These are phyloP conservation scores for Coilia nasus DNA, from an alignment of 2,797 vertebrate species.

Conservation along the genomic window DNA sequence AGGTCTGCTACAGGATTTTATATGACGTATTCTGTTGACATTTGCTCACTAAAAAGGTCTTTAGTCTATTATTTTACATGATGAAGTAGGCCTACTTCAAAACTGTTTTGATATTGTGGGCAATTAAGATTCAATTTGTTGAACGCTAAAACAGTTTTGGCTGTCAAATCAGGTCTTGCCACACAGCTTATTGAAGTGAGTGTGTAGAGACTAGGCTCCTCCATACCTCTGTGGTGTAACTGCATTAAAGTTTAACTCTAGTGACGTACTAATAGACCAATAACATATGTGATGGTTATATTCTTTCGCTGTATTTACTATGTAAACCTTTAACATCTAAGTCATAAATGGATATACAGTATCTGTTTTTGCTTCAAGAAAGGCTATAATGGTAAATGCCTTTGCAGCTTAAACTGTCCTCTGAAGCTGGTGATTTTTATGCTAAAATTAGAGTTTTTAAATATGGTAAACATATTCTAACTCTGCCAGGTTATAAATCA, in stretches of 20 bases:
- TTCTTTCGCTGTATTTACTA: conserved; percentile 40
- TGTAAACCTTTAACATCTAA: conserved; percentile 45
- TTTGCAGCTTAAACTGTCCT: not conserved
- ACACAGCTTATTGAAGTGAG: not conserved
- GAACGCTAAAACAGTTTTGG: not conserved
- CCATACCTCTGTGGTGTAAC: not conserved
- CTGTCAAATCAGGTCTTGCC: not conserved
- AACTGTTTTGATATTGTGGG: not conserved
- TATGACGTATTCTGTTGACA: not conserved
- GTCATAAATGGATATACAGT: conserved; percentile 35
- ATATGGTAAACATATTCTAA: not conserved
- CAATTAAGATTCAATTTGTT: conserved; percentile 7
- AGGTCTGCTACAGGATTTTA: not conserved
- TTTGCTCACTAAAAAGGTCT: not conserved
- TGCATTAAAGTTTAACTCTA: not conserved
- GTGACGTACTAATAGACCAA: not conserved
- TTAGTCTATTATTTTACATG: not conserved
- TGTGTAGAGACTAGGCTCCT: not conserved
- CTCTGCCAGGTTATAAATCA: not conserved
- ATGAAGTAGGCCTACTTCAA: not conserved
- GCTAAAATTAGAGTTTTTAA: not conserved
- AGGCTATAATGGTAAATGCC: not conserved
- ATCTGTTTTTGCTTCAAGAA: not conserved
- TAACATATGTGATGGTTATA: not conserved
- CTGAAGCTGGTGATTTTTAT: not conserved